Evolutionary conservation across 2,113 vertebrate genomes (phyloP).

Genomic region (Tragulus kanchil): DNA sequence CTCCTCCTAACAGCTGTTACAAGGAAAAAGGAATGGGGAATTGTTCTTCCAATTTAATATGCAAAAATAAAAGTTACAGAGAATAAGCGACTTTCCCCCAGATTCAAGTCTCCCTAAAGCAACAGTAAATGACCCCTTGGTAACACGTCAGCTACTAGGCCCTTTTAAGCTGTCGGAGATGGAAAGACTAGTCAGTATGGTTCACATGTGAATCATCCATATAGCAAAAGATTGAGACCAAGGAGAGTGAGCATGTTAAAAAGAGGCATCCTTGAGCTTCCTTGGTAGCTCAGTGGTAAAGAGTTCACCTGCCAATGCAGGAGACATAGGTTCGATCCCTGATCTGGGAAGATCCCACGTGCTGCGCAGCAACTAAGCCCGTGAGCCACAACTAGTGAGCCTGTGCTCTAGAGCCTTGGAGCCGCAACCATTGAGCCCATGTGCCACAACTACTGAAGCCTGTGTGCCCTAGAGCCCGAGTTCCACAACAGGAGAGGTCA

Average conservation of each 20-base stretch:
- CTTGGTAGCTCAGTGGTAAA: too few relatives aligned
- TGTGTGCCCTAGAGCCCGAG: too few relatives aligned
- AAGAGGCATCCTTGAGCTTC: neutral
- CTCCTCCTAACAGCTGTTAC: neutral
- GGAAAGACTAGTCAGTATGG: neutral
- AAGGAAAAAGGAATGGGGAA: neutral
- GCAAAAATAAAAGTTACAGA: neutral
- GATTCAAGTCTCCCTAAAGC: conserved; percentile 34
- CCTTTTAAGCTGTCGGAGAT: neutral
- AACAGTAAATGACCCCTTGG: conserved; percentile 43
- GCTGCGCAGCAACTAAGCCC: too few relatives aligned
- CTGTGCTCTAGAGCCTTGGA: too few relatives aligned
- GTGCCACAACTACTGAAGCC: too few relatives aligned
- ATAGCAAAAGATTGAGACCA: neutral
- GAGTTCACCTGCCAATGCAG: too few relatives aligned
- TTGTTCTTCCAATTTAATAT: conserved; percentile 2
- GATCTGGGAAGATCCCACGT: too few relatives aligned
- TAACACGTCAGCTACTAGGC: conserved; percentile 21
- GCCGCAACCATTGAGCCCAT: too few relatives aligned
- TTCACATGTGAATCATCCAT: neutral
- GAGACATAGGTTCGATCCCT: too few relatives aligned
- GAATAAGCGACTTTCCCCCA: neutral
- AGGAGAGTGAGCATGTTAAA: neutral
- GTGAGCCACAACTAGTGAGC: too few relatives aligned
- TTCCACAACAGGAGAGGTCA: too few relatives aligned